Evolutionary conservation across 2,888 invertebrate species (phyloP).

Genomic region (Drosophila robusta): DNA sequence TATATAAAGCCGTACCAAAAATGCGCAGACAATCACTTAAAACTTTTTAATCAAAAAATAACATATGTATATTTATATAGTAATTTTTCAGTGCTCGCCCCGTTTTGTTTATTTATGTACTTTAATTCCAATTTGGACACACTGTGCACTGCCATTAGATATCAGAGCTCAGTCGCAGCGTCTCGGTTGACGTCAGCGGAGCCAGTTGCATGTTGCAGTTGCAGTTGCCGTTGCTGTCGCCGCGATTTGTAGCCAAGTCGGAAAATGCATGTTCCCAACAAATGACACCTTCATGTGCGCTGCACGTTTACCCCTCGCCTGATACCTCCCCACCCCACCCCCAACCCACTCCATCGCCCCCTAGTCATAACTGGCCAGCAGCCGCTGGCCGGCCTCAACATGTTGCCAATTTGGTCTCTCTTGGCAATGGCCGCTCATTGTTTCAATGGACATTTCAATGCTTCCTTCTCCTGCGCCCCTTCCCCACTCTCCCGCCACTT

Average conservation of each 20-base stretch:
- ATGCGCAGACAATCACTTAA: no score
- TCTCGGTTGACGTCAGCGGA: constrained; percentile 29
- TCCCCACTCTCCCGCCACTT: background rate
- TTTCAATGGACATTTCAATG: constrained; percentile 75
- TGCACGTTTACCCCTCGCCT: constrained; percentile 31
- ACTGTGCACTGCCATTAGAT: constrained; percentile 64
- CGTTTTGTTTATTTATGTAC: no score
- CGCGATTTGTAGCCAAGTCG: constrained; percentile 81
- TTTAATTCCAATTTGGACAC: constrained; percentile 20
- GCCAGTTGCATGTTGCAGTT: constrained; percentile 51
- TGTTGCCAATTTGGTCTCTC: constrained; percentile 67
- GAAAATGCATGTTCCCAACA: constrained; percentile 80
- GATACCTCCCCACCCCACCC: background rate
- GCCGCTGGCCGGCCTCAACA: constrained; percentile 49
- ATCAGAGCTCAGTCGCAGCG: constrained; percentile 26
- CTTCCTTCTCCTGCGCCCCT: constrained; percentile 39
- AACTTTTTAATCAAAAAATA: no score
- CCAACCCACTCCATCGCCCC: constrained; percentile 4
- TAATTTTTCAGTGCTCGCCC: no score
- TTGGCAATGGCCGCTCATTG: constrained; percentile 66
- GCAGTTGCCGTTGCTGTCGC: constrained; percentile 58
- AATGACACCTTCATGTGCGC: constrained; percentile 82
- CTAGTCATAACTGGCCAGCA: constrained; percentile 65
- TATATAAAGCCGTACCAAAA: no score
- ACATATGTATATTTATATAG: no score